Percentiles rank a stretch among this genome's conserved stretches.
These are phyloP conservation scores for Drosophila elegans DNA, from an alignment of 1,140 invertebrate genomes.

Conservation along the genomic window DNA sequence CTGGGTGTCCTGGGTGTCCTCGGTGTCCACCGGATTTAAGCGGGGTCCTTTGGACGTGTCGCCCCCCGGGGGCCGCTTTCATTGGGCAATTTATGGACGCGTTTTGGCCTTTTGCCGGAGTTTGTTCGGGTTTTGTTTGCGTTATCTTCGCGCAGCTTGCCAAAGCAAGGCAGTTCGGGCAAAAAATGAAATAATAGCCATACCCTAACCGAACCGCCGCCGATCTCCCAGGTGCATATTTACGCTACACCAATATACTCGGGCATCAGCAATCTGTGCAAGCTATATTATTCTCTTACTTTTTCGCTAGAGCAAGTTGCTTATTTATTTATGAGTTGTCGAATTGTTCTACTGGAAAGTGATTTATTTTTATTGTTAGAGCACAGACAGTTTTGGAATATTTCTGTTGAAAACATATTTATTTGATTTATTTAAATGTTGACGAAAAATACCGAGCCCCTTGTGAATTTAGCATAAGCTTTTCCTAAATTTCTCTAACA, in stretches of 20 bases:
- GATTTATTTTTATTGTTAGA: too few relatives aligned
- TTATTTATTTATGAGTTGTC: neutral
- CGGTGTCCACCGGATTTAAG: conserved; percentile 18
- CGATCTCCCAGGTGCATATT: conserved; percentile 36
- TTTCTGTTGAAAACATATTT: too few relatives aligned
- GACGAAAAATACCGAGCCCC: too few relatives aligned
- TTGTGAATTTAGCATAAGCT: too few relatives aligned
- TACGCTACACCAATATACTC: neutral
- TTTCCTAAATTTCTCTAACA: too few relatives aligned
- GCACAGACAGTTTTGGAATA: too few relatives aligned
- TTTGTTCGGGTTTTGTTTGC: conserved; percentile 43
- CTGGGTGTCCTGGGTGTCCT: neutral
- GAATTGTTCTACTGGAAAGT: neutral
- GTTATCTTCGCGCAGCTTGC: conserved; percentile 41
- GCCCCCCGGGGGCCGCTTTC: conserved; percentile 47
- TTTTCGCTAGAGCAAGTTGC: neutral
- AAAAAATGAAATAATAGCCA: conserved; percentile 65
- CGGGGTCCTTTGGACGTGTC: conserved; percentile 15
- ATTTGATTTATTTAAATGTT: too few relatives aligned
- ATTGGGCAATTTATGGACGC: conserved; percentile 70
- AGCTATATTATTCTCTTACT: neutral
- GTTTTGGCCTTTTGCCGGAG: conserved; percentile 69
- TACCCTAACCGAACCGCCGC: conserved; percentile 7
- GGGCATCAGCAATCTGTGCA: too few relatives aligned
- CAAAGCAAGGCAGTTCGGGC: conserved; percentile 13